These are phyloP conservation scores for Anabacerthia variegaticeps DNA, from an alignment of 2,797 vertebrate species.

Conservation along the genomic window DNA sequence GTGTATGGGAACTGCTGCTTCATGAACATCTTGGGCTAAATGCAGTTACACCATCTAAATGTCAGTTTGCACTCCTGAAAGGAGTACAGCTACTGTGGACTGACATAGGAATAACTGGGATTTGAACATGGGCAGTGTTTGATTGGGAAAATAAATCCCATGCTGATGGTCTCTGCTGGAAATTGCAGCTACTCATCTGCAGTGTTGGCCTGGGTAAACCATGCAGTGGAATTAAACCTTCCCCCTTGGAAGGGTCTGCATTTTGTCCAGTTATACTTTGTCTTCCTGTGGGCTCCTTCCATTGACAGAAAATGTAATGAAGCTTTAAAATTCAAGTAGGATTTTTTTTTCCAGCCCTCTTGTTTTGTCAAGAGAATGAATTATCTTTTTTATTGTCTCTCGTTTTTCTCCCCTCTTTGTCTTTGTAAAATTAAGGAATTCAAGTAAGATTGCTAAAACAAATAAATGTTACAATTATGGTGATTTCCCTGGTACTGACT, in stretches of 20 bases:
- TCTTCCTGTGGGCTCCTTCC: not conserved
- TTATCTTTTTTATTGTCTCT: not conserved
- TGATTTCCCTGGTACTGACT: conserved; percentile 4
- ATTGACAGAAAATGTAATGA: not conserved
- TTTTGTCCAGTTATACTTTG: not conserved
- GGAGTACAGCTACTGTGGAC: not conserved
- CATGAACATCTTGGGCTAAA: accelerated
- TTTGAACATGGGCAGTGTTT: not conserved
- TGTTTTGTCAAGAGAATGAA: not conserved
- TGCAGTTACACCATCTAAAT: not conserved
- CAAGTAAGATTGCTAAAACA: not conserved
- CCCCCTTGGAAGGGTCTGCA: not conserved
- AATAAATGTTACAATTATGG: not conserved
- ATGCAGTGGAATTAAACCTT: not conserved
- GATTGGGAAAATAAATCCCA: not conserved
- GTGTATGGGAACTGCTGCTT: not conserved
- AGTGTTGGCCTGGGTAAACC: not conserved
- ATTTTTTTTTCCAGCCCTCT: not conserved
- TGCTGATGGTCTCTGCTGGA: not conserved
- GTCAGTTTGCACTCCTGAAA: not conserved
- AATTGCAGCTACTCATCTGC: not conserved
- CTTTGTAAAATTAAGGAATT: not conserved
- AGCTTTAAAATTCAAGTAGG: not conserved
- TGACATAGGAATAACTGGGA: not conserved
- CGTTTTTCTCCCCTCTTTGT: not conserved